phyloP scores from a whole-genome alignment of 2,797 vertebrate genomes.

The Enteromius argenteus region DNA sequence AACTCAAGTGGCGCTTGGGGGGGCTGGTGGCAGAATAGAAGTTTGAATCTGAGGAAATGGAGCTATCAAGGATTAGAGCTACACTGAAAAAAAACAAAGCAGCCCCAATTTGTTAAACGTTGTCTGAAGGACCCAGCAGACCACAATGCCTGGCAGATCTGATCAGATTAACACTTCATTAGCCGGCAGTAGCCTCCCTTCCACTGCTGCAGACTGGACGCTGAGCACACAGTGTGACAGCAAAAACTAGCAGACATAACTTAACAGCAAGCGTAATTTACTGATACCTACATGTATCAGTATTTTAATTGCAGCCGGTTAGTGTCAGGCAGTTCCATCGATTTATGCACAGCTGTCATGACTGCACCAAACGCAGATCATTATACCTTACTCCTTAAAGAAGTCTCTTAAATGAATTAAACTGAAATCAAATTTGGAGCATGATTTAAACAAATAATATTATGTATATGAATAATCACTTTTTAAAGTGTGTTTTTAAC shows the following conservation, averaged over 20 bases:
- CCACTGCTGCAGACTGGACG: not conserved
- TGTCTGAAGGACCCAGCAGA: not conserved
- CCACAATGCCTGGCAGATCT: conserved; percentile 18
- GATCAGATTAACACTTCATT: conserved; percentile 4
- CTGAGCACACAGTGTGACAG: not conserved
- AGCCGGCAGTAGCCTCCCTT: not conserved
- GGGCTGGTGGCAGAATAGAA: conserved; percentile 25
- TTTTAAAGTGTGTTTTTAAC: not conserved
- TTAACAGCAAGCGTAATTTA: not conserved
- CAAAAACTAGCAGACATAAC: not conserved
- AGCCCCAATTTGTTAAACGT: conserved; percentile 6
- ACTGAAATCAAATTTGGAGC: not conserved
- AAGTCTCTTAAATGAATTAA: not conserved
- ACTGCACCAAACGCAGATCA: not conserved
- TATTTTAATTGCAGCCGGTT: not conserved
- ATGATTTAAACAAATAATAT: not conserved
- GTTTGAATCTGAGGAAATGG: conserved; percentile 23
- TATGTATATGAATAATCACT: not conserved
- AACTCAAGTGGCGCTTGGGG: conserved; percentile 66
- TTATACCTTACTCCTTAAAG: not conserved
- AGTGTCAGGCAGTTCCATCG: not conserved
- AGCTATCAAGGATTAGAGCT: conserved; percentile 30
- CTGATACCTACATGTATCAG: not conserved
- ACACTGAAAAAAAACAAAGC: not conserved
- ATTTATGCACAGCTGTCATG: not conserved